phyloP scores from a whole-genome alignment of 2,888 invertebrate species.

The Drosophila testacea region DNA sequence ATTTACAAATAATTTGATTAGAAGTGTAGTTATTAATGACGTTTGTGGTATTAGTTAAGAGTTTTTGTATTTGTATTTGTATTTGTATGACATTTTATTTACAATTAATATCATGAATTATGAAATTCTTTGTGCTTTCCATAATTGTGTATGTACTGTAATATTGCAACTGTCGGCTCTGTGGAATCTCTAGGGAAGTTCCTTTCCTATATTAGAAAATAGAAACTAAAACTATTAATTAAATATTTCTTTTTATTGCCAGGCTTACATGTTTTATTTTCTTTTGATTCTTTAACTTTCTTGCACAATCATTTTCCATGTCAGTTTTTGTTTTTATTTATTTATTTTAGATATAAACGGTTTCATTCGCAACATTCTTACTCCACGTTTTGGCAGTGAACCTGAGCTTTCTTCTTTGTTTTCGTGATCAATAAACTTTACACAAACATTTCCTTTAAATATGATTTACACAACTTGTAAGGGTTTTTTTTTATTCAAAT shows the following conservation, averaged over 20 bases:
- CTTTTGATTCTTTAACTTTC: constrained; percentile 1
- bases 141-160: constrained; percentile 39
- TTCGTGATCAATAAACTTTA: constrained; percentile 69
- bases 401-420: constrained; percentile 82
- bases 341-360: constrained; percentile 40
- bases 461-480: constrained; percentile 37
- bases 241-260: constrained; percentile 35
- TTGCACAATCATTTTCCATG: constrained; percentile 17
- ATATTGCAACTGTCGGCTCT: constrained; percentile 64
- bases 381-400: constrained; percentile 84
- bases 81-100: constrained; percentile 44
- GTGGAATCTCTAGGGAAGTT: constrained; percentile 31
- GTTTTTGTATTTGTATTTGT: no score
- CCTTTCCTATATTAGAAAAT: constrained; percentile 22
- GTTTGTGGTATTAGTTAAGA: constrained; percentile 12
- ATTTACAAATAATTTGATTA: constrained; percentile 68
- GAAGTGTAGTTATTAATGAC: constrained; percentile 6
- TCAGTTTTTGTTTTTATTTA: constrained; percentile 26
- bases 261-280: constrained; percentile 23
- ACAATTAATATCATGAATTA: constrained; percentile 46
- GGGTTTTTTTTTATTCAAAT: constrained; percentile 45
- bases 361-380: constrained; percentile 63
- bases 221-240: constrained; percentile 38
- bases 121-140: constrained; percentile 51
- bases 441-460: constrained; percentile 60